A percentile compares a stretch with the other conserved stretches of the same genome.
Evolutionary conservation across 2,888 invertebrate genomes (phyloP).

Genomic region (Metalampra italica): DNA sequence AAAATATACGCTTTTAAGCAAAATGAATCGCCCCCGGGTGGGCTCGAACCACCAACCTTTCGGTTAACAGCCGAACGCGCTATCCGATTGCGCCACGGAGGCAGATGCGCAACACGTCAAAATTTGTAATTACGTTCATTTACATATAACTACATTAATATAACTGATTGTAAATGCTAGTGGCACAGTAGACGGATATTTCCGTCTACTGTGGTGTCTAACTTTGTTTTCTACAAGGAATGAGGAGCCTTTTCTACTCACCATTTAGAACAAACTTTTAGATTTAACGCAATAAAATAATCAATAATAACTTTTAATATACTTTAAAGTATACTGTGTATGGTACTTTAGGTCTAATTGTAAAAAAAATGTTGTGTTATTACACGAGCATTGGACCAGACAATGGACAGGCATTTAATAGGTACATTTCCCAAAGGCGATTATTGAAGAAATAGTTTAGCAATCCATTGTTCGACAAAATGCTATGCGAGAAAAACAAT

Average conservation of each 20-base stretch:
- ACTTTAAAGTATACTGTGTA: too few species aligned
- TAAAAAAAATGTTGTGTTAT: background rate
- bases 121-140: slow-evolving; percentile 29
- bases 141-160: background rate
- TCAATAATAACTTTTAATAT: too few species aligned
- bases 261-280: too few species aligned
- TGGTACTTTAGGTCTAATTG: too few species aligned
- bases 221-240: too few species aligned
- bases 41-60: slow-evolving; percentile 99
- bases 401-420: slow-evolving; percentile 36
- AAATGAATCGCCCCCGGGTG: slow-evolving; percentile 91
- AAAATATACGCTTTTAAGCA: too few species aligned
- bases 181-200: too few species aligned
- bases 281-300: too few species aligned
- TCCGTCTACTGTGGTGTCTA: too few species aligned
- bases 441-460: slow-evolving; percentile 44
- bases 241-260: too few species aligned
- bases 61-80: slow-evolving; percentile 99
- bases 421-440: slow-evolving; percentile 39
- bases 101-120: slow-evolving; percentile 25
- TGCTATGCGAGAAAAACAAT: slow-evolving; percentile 10
- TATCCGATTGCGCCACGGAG: slow-evolving; percentile 85
- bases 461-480: slow-evolving; percentile 49
- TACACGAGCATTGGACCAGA: slow-evolving; percentile 22
- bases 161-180: too few species aligned